Evolutionary conservation across 2,113 vertebrate species (phyloP), one percentile per base, ranked within the genome.

Genomic region (Tyrannus savana): DNA sequence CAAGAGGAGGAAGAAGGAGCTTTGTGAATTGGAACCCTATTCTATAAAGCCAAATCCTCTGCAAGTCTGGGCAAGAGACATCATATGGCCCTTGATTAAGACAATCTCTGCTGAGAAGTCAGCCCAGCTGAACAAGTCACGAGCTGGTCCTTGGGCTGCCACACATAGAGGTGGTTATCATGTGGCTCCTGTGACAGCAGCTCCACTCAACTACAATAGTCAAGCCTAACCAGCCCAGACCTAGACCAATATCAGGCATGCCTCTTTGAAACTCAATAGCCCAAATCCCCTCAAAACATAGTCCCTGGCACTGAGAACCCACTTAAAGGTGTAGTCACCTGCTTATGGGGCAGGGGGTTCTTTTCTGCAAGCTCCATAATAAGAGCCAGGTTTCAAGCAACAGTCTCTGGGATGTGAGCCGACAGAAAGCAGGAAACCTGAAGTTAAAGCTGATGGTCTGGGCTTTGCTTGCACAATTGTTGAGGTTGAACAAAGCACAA

Each of bases 391-490:
- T 90, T 96, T 71, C 75, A 49, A 80, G 42, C 74, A 63, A 12
- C 69, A 64, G 78, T 28, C 13, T 28, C n/a, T 7, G 50, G 56
- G 74, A 85, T 58, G 24, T 0, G 8, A 87, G 90, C 64, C 2
- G 16, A 92, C 60, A 69, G 91, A 95, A 95, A 93, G 90, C 95
- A 97, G 96, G 96, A 96, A 96, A 94, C 88, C 72, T 1, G 0
- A 82, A 93, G 76, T 55, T 88, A 94, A 95, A 73, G 84, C 84
- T 88, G 85, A 89, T 95, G 87, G 42, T 4, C 52, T 0, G 1
- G 60, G 31, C 93, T 85, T 87, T 76, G 87, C 84, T 90, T 30
- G 8, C 64, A 58, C 86, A 79, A 71, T 91, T 92, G 94, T 94
- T 88, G 81, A 72, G 56, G 67, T 35, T 2, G 0, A 94, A 94